Conservation (phyloP, 2,797 vertebrate genomes). For the Sylvia borin region DNA sequence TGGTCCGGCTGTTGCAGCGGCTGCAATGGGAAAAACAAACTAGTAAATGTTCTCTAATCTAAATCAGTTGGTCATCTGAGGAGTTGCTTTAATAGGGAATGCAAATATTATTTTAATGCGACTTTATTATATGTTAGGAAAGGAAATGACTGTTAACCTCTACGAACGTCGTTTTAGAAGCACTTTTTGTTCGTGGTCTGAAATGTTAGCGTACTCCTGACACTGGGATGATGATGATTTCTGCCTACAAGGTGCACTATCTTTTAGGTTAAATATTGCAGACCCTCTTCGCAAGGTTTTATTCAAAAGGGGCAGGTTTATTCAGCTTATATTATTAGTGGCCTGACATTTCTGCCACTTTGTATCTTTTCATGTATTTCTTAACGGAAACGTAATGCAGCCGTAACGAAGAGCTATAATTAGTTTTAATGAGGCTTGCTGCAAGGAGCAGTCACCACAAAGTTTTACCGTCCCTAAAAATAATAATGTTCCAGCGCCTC, state of each 20-base stretch:
- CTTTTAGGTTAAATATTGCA: neutral
- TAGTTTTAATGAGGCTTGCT: neutral
- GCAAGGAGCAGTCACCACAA: neutral
- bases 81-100: neutral
- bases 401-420: neutral
- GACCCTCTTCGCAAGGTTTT: neutral
- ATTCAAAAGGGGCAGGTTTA: neutral
- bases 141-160: neutral
- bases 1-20: accelerated
- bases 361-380: neutral
- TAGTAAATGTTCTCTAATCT: neutral
- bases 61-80: neutral
- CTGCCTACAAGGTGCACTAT: neutral
- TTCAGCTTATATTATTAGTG: neutral
- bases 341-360: neutral
- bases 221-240: neutral
- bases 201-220: neutral
- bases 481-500: neutral
- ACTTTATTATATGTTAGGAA: neutral
- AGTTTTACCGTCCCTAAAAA: neutral
- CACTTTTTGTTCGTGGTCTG: neutral
- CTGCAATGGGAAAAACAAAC: neutral
- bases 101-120: neutral
- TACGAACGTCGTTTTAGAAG: neutral
- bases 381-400: neutral